Conservation (phyloP, 2,113 vertebrate genomes). For the Etia nguti region DNA sequence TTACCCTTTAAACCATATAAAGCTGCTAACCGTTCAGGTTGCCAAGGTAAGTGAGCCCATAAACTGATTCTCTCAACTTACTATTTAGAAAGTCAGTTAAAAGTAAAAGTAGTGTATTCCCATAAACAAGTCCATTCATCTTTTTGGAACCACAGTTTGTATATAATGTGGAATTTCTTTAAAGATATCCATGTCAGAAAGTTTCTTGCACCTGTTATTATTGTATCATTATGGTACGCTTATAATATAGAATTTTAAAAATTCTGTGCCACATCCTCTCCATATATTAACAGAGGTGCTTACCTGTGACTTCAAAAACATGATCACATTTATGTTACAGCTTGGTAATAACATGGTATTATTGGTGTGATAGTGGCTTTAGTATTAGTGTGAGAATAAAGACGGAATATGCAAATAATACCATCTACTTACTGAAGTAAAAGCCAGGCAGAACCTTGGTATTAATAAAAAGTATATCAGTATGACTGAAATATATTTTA, state of each 20-base stretch:
- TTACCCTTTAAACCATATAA: conserved; percentile 51
- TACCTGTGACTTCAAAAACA: not conserved
- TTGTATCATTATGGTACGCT: not conserved
- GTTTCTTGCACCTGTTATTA: not conserved
- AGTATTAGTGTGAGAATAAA: not conserved
- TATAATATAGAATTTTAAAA: not conserved
- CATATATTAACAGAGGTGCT: not conserved
- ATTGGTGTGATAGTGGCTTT: not conserved
- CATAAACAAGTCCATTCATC: not conserved
- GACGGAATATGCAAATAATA: not conserved
- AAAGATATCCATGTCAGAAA: not conserved
- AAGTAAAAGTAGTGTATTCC: not conserved
- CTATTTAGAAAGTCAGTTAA: not conserved
- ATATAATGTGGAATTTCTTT: not conserved
- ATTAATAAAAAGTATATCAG: not conserved
- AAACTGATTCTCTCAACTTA: not conserved
- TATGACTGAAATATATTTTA: not conserved
- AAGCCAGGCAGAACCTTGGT: not conserved
- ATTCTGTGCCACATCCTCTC: not conserved
- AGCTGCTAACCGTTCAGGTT: conserved; percentile 72
- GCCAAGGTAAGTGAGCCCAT: conserved; percentile 64
- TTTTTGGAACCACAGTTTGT: not conserved
- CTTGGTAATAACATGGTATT: not conserved
- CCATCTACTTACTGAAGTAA: not conserved
- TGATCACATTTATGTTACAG: not conserved